Evolutionary conservation across 2,797 vertebrate species (phyloP).

Genomic region (Halcyon chelicuti): DNA sequence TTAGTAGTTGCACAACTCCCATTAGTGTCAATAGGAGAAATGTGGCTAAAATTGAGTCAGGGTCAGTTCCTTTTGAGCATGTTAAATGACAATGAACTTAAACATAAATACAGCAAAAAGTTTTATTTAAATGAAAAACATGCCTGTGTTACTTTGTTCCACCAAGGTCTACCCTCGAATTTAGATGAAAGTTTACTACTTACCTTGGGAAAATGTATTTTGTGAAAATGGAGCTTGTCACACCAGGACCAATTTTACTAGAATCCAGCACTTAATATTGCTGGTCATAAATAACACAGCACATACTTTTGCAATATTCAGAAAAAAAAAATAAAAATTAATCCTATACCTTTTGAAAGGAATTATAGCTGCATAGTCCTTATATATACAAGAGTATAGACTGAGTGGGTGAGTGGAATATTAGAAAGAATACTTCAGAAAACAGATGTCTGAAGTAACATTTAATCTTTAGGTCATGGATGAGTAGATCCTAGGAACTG

Average conservation of each 20-base stretch:
- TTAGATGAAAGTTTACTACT: background rate
- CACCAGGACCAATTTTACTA: background rate
- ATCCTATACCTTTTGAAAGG: background rate
- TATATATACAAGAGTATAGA: background rate
- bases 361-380: background rate
- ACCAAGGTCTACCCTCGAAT: background rate
- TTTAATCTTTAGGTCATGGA: background rate
- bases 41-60: background rate
- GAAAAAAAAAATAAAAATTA: background rate
- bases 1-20: background rate
- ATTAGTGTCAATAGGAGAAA: background rate
- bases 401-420: background rate
- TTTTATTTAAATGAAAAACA: background rate
- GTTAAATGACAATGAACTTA: background rate
- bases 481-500: background rate
- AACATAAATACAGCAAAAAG: background rate
- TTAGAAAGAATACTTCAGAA: background rate
- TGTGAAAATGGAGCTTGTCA: conserved; percentile 1
- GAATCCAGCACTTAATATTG: background rate
- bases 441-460: background rate
- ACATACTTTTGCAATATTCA: background rate
- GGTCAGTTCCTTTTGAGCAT: background rate
- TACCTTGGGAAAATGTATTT: background rate
- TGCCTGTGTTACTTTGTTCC: background rate
- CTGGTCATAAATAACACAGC: conserved; percentile 4